Percentiles rank a stretch among this genome's conserved stretches.
phyloP scores from a whole-genome alignment of 2,113 vertebrate genomes.

The Prolemur simus region DNA sequence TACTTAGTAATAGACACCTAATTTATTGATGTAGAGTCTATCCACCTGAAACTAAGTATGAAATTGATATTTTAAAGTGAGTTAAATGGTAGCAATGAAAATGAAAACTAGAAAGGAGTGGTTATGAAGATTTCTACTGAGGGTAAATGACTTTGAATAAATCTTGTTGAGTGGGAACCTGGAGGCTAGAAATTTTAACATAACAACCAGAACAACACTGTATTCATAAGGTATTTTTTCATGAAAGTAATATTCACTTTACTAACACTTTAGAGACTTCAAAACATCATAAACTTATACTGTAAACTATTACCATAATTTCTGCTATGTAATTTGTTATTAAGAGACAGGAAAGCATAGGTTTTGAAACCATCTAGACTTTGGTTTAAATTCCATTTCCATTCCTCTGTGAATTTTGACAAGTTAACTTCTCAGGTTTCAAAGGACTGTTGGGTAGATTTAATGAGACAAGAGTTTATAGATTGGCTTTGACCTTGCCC shows the following conservation, averaged over 20 bases:
- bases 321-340: slow-evolving; percentile 17
- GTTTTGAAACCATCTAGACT: slow-evolving; percentile 11
- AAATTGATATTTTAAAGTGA: slow-evolving; percentile 31
- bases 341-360: neutral
- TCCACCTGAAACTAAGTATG: neutral
- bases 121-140: neutral
- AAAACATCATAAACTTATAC: slow-evolving; percentile 31
- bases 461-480: neutral
- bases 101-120: slow-evolving; percentile 32
- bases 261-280: slow-evolving; percentile 28
- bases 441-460: neutral
- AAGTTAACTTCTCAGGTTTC: slow-evolving; percentile 30
- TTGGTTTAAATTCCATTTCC: slow-evolving; percentile 45
- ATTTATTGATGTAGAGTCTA: neutral
- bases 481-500: neutral
- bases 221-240: slow-evolving; percentile 40
- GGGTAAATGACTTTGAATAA: slow-evolving; percentile 37
- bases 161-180: slow-evolving; percentile 38
- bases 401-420: slow-evolving; percentile 11
- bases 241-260: slow-evolving; percentile 21
- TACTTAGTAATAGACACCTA: slow-evolving; percentile 17
- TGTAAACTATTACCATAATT: slow-evolving; percentile 4
- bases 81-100: slow-evolving; percentile 15
- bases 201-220: slow-evolving; percentile 27
- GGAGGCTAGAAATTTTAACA: slow-evolving; percentile 38